A percentile compares a stretch with the other conserved stretches of the same genome.
Evolutionary conservation across 2,113 vertebrate species (phyloP).

Genomic region (Dendropsophus ebraccatus): DNA sequence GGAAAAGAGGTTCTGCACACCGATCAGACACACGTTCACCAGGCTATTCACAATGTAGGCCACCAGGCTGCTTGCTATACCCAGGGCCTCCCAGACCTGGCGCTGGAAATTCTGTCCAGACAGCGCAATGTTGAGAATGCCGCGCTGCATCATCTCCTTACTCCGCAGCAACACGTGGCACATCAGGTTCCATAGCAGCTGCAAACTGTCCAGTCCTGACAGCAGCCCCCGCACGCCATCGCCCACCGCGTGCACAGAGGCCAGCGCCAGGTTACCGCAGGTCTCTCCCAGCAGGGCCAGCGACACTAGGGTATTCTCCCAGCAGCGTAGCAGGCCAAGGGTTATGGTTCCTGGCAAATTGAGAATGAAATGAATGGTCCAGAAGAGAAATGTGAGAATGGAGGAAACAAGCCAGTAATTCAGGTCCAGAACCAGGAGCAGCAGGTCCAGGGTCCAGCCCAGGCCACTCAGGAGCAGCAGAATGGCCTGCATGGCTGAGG

Average conservation of each 20-base stretch:
- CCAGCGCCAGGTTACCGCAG: conserved; percentile 64
- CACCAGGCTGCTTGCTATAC: conserved; percentile 82
- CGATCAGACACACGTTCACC: conserved; percentile 86
- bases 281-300: conserved; percentile 70
- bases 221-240: conserved; percentile 72
- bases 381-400: conserved; percentile 76
- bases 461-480: conserved; percentile 77
- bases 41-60: conserved; percentile 89
- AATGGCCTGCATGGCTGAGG: conserved; percentile 85
- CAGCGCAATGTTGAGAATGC: conserved; percentile 70
- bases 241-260: conserved; percentile 65
- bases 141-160: conserved; percentile 81
- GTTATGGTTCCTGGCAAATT: conserved; percentile 77
- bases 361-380: conserved; percentile 74
- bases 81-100: conserved; percentile 79
- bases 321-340: conserved; percentile 70
- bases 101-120: conserved; percentile 75
- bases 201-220: conserved; percentile 80
- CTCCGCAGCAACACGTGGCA: conserved; percentile 79
- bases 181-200: conserved; percentile 85
- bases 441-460: conserved; percentile 78
- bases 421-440: conserved; percentile 84
- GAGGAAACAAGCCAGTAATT: conserved; percentile 88
- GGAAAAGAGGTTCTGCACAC: conserved; percentile 82
- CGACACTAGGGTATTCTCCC: conserved; percentile 72